Base-by-base conservation (phyloP, 2,888 invertebrate genomes). In the Copidosoma aretas region DNA sequence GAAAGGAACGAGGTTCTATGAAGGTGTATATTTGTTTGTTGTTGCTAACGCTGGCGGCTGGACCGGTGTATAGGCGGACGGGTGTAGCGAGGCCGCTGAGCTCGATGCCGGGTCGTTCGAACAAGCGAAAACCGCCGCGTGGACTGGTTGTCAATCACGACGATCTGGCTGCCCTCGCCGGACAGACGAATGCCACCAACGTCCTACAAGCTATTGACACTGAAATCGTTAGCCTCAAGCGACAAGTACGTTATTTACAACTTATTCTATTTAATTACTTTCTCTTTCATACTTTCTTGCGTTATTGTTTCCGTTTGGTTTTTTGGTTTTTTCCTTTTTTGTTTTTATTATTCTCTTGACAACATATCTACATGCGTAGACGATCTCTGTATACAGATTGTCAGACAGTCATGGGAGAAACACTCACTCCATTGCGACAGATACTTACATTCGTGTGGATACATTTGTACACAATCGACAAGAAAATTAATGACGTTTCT, bases 111-210 rank as follows among this genome's bases (percentile, higher is more conserved):
- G 87, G 87, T 75, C 84, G 84, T 77, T 79, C 82, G 69, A 86
- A 86, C 81, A 87, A 88, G 80, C 91, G 95, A 82, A 93, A 94
- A 84, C 93, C 97, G 79, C 97, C 97, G 72, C 92, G 93, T 80
- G 97, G 97, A 86, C 96, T 98, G 92, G 94, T 95, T 88, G 93
- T 98, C 87, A 96, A 95, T 89, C 94, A 96, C 86, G 97, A 97
- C 86, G 97, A 97, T 88, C 89, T 98, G 84, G 92, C 94, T 77
- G 91, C 93, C 78, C 91, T 98, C 88, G 96, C 96, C 72, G 91
- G 91, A 74, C 91, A 91, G 77, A 90, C 91, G 69, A 87, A 88
- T 81, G 87, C 88, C 77, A 87, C 86, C 79, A 81, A 86, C 81
- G 91, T 96, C 86, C 90, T 98, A 80, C 92, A 92, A 86, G 91